A percentile compares a stretch with the other conserved stretches of the same genome.
Evolutionary conservation across 2,113 vertebrate genomes (phyloP).

Genomic region (Labeo rohita): DNA sequence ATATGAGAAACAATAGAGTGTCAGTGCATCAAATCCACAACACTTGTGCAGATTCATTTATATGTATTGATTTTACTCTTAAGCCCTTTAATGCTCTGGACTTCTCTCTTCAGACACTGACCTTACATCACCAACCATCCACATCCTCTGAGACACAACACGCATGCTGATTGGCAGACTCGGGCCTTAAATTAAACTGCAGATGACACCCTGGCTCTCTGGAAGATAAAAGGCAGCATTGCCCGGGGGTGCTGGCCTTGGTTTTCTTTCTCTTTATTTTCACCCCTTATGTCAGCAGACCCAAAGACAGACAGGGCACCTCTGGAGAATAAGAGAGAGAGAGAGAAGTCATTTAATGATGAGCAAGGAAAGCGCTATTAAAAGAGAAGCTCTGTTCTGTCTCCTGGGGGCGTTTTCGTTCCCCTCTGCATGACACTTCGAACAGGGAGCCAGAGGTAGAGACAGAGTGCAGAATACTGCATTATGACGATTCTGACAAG

Average conservation of each 20-base stretch:
- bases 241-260: neutral
- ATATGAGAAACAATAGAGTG: neutral
- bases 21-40: neutral
- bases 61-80: neutral
- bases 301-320: neutral
- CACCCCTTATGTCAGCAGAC: neutral
- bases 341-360: conserved; percentile 5
- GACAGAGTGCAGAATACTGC: neutral
- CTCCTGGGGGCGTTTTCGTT: neutral
- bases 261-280: conserved; percentile 22
- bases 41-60: neutral
- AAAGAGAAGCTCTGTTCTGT: neutral
- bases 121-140: neutral
- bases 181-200: conserved; percentile 9
- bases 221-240: neutral
- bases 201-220: neutral
- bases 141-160: neutral
- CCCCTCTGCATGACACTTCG: neutral
- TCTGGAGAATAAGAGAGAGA: neutral
- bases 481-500: neutral
- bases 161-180: conserved; percentile 15
- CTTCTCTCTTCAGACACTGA: neutral
- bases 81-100: neutral
- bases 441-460: neutral
- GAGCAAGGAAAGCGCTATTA: neutral